Evolutionary conservation across 2,888 invertebrate species (phyloP).

Genomic region (Lycophotia porphyrea): DNA sequence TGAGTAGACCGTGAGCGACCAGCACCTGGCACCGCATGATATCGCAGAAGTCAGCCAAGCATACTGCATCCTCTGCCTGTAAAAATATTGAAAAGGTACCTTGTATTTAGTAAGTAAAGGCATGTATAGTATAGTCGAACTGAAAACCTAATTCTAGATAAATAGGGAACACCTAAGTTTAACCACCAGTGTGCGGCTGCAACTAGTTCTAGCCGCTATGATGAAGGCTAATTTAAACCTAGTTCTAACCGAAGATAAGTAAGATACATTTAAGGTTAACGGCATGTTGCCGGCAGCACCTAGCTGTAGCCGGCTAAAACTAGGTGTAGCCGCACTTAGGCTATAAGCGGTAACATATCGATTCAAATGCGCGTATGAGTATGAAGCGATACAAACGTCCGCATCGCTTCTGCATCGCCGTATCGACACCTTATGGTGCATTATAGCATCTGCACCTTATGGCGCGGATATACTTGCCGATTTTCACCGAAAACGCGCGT

Average conservation of each 20-base stretch:
- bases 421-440: background rate
- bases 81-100: background rate
- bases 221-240: too few species aligned
- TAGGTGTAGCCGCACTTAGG: too few species aligned
- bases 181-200: too few species aligned
- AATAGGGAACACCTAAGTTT: too few species aligned
- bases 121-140: too few species aligned
- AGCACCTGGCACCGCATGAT: constrained; percentile 98
- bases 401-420: background rate
- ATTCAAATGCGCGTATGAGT: background rate
- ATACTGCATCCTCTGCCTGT: constrained; percentile 97
- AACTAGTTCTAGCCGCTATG: too few species aligned
- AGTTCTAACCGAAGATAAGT: too few species aligned
- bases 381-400: background rate
- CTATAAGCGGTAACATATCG: too few species aligned
- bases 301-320: too few species aligned
- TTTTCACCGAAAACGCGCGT: background rate
- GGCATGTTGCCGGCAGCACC: too few species aligned
- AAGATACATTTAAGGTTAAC: too few species aligned
- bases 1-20: constrained; percentile 93
- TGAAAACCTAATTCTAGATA: too few species aligned
- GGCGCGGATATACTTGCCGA: background rate
- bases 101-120: background rate
- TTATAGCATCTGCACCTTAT: background rate
- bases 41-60: constrained; percentile 98